Base-by-base conservation (phyloP, 2,888 invertebrate species). In the Podotricha telesiphe region DNA sequence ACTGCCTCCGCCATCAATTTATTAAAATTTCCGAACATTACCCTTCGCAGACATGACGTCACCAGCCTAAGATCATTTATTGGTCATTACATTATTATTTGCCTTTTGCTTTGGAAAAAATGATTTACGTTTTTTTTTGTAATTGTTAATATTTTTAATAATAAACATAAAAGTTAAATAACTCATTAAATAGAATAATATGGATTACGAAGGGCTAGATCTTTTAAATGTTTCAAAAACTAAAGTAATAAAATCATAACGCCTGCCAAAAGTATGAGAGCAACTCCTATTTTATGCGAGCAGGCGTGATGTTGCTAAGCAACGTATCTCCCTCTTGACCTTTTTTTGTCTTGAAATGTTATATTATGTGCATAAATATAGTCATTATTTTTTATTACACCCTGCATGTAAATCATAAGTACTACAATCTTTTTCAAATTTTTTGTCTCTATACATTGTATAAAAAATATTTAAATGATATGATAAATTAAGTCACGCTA, bases 41-140 rank as follows among this genome's bases (percentile, higher is more conserved):
- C 17, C 58, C 62, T 63, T 62, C 56, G 62, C 63, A 58, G 56
- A 47, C 45, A 19, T 72, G 70, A 72, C 67, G 67, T 72, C 65
- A 70, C 34, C 20, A 3, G 56, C 45, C 40, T 42, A 37, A 65
- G 65, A 47, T 69, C 65, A 61, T 45, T 66, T 20, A 22, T 40
- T 51, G 50, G 37, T 51, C 40, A 13, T 64, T 64, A 22, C 62
- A 17, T 34, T 47, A 50, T 62, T 48, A 50, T 42, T 64, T 37
- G 28, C 34, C 37, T 28, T n/a, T 19, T 47, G 10, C 1, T 28
- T 22, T 59, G 10, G n/a, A 22, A 45, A 2, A 4, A 45, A 22
- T 45, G 3, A 28, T 17, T 34, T 0, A n/a, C 6, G 37, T 28
- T 8, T 8, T 53, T 28, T 22, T 51, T 11, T 51, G 20, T 6